phyloP scores from a whole-genome alignment of 1,140 invertebrate species.

The Cyclargus thomasi region DNA sequence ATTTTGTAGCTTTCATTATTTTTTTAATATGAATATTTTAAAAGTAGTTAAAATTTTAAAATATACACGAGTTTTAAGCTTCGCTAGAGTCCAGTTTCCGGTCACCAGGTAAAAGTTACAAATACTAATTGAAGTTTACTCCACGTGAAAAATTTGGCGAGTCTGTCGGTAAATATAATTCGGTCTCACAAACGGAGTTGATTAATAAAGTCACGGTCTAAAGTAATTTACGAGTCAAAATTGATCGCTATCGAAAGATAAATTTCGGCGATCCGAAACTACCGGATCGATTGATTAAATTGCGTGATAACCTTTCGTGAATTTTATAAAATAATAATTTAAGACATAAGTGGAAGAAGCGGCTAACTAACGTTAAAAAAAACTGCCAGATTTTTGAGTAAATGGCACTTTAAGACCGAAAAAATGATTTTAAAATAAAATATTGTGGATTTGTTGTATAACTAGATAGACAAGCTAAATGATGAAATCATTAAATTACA shows the following conservation, averaged over 20 bases:
- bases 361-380: too few relatives aligned
- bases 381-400: too few relatives aligned
- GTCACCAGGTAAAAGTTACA: not conserved
- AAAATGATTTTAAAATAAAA: too few relatives aligned
- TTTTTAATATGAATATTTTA: not conserved
- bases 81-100: not conserved
- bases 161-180: not conserved
- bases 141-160: not conserved
- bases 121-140: not conserved
- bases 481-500: too few relatives aligned
- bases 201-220: not conserved
- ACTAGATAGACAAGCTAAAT: too few relatives aligned
- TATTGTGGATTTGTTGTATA: too few relatives aligned
- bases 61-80: not conserved
- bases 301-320: not conserved
- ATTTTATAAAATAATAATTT: not conserved
- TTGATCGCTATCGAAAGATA: conserved; percentile 2
- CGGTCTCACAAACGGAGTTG: not conserved
- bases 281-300: conserved; percentile 3
- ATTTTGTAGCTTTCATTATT: not conserved
- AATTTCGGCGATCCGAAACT: conserved; percentile 3
- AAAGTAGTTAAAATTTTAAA: not conserved
- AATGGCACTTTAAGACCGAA: too few relatives aligned
- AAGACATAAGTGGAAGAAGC: too few relatives aligned
- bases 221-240: conserved; percentile 5